Percentiles rank a stretch among this genome's conserved stretches.
Evolutionary conservation across 2,113 vertebrate species (phyloP).

Genomic region (Recurvirostra avosetta): DNA sequence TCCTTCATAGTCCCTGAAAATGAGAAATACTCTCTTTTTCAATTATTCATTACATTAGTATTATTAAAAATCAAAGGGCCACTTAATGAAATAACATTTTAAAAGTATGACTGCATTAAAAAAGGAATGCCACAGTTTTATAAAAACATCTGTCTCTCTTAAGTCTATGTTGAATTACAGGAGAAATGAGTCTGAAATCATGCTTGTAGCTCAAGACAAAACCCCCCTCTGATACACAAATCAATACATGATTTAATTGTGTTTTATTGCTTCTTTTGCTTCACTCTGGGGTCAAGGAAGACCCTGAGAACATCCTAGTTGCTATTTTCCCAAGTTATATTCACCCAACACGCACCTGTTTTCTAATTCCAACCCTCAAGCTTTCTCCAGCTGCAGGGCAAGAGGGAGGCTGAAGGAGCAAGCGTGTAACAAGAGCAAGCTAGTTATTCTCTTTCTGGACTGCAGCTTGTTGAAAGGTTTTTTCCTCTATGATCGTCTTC

Average conservation of each 20-base stretch:
- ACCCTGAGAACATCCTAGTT: neutral
- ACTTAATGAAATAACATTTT: constrained; percentile 17
- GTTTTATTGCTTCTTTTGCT: constrained; percentile 22
- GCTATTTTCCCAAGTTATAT: neutral
- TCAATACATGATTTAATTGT: constrained; percentile 49
- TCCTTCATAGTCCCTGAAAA: neutral
- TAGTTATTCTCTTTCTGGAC: neutral
- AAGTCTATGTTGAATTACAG: constrained; percentile 17
- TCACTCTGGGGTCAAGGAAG: neutral
- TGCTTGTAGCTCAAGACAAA: neutral
- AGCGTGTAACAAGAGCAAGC: neutral
- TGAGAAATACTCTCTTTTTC: neutral
- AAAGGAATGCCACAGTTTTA: neutral
- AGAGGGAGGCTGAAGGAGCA: neutral
- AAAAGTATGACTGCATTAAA: neutral
- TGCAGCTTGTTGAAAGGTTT: neutral
- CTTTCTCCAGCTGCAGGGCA: neutral
- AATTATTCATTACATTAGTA: constrained; percentile 38
- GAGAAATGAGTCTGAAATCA: constrained; percentile 29
- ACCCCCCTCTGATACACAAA: neutral
- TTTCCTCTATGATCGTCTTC: neutral
- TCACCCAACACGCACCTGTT: neutral
- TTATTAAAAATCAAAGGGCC: constrained; percentile 14
- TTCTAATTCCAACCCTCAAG: neutral
- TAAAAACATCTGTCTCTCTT: constrained; percentile 3